Base-by-base conservation (phyloP, 2,888 invertebrate genomes). In the Kryphioiulus occultus region DNA sequence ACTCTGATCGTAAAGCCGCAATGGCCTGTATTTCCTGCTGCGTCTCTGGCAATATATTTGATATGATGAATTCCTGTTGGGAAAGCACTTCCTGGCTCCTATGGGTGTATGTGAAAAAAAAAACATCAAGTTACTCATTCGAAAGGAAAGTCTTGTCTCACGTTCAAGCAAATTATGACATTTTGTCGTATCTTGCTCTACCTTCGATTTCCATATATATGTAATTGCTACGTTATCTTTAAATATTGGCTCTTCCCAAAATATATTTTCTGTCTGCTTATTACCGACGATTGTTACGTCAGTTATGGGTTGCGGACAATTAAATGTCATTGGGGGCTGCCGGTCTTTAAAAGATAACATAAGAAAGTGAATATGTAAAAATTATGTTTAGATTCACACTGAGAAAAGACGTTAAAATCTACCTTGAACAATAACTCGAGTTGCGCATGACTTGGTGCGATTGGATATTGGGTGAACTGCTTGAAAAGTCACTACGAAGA, bases 171-270 rank as follows among this genome's bases (percentile, higher is more conserved):
- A 44, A 15, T 44, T n/a, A n/a, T n/a, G n/a, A n/a, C n/a, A n/a
- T n/a, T n/a, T n/a, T n/a, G n/a, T n/a, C n/a, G n/a, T n/a, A n/a
- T 44, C 44, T n/a, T 53, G 53, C n/a, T 19, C 0, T 44, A 87
- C 87, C 32, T 53, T 87, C 32, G 87, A 87, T 85, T 87, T 87
- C 87, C 87, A 87, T 35, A 87, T 32, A 9, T 85, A 87, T 4
- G 44, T 83, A 19, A 87, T 68, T 2, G 85, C 87, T 15, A 87
- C 85, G 42, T 87, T 87, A 26, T 87, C 87, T 22, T 35, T 47
- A 87, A 87, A 87, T 30, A 12, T 30, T 59, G 87, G 87, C 53
- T 87, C 87, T 35, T 87, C 68, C 87, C 87, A 87, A 35, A 30
- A 32, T 15, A 87, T 22, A 4, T 30, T 30, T 30, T 53, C 87